Evolutionary conservation across 2,888 invertebrate species (phyloP).

Genomic region (Coronaproctus castanopsis): DNA sequence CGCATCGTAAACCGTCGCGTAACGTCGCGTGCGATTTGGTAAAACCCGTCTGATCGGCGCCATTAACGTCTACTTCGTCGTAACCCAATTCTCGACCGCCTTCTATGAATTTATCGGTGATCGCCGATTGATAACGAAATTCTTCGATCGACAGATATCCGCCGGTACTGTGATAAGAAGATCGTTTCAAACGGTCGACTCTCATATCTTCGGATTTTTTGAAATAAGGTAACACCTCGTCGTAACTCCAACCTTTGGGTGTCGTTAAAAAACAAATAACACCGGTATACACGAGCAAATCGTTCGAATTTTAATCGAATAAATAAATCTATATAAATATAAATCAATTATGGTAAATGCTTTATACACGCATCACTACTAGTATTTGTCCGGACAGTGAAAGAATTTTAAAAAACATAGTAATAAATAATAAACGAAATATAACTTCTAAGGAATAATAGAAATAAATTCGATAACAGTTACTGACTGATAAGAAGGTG

Average conservation of each 20-base stretch:
- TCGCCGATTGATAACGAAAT: slow-evolving; percentile 45
- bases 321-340: too few species aligned
- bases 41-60: slow-evolving; percentile 56
- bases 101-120: slow-evolving; percentile 44
- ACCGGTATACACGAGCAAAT: too few species aligned
- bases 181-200: slow-evolving; percentile 37
- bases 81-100: slow-evolving; percentile 52
- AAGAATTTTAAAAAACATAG: too few species aligned
- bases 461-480: too few species aligned
- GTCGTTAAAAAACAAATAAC: background rate
- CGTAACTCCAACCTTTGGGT: slow-evolving; percentile 49
- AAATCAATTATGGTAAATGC: too few species aligned
- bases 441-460: too few species aligned
- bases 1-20: slow-evolving; percentile 51
- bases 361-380: too few species aligned
- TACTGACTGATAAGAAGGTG: too few species aligned
- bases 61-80: slow-evolving; percentile 49
- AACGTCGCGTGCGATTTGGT: slow-evolving; percentile 43
- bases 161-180: slow-evolving; percentile 43
- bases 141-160: slow-evolving; percentile 55
- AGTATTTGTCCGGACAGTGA: too few species aligned
- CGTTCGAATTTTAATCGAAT: too few species aligned
- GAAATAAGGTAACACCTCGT: slow-evolving; percentile 53
- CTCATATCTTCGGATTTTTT: slow-evolving; percentile 58
- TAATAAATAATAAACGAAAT: too few species aligned